Percentiles rank a stretch among this genome's conserved stretches.
These are phyloP conservation scores for Aphodius sticticus DNA, from an alignment of 2,888 invertebrate species.

Conservation along the genomic window DNA sequence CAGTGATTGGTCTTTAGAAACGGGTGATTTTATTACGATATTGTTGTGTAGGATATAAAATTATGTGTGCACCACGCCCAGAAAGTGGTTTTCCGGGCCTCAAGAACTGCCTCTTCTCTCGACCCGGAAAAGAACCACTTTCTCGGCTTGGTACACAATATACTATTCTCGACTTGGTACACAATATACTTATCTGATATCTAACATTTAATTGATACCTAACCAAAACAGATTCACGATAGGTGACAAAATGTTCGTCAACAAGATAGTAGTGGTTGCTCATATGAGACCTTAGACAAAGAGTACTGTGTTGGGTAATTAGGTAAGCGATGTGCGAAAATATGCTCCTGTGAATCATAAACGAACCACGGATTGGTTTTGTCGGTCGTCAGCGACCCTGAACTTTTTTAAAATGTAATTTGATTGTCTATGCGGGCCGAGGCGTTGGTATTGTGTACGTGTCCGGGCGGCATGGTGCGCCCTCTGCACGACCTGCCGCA, in stretches of 20 bases:
- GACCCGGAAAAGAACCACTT: too few species aligned
- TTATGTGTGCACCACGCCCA: too few species aligned
- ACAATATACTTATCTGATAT: neutral
- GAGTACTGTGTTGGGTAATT: neutral
- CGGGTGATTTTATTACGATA: too few species aligned
- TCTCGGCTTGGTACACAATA: too few species aligned
- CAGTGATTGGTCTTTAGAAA: too few species aligned
- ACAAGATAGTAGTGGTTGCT: neutral
- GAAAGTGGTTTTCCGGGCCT: too few species aligned
- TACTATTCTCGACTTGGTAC: too few species aligned
- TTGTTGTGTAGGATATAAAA: too few species aligned
- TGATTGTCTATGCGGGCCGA: neutral
- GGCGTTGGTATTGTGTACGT: constrained; percentile 11
- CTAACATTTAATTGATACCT: neutral
- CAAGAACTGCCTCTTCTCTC: too few species aligned
- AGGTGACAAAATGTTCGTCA: neutral
- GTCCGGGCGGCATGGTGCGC: constrained; percentile 30
- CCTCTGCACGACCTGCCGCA: constrained; percentile 48
- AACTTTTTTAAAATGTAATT: neutral
- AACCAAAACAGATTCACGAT: neutral
- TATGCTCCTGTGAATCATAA: neutral
- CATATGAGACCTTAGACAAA: neutral
- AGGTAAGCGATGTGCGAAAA: neutral
- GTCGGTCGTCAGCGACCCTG: neutral
- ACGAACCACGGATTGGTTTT: neutral